Conservation (phyloP, 1,140 invertebrate species). For the Cardiocondyla obscurior region DNA sequence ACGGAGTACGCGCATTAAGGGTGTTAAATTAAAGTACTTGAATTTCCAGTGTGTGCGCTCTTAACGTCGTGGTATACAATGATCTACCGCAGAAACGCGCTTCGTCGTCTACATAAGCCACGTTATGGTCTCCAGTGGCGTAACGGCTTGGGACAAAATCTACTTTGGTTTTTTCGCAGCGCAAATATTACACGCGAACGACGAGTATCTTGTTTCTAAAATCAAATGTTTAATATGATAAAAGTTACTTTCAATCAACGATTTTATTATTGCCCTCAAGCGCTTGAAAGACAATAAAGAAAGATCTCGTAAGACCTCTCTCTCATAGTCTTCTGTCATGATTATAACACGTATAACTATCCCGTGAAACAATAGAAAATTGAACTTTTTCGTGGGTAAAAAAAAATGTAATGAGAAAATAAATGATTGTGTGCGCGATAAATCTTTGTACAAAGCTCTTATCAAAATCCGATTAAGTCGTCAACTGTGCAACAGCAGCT, state of each 20-base stretch:
- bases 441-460: neutral
- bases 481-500: neutral
- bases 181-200: neutral
- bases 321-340: neutral
- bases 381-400: neutral
- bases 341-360: neutral
- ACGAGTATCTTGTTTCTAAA: neutral
- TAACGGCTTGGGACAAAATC: constrained; percentile 13
- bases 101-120: constrained; percentile 60
- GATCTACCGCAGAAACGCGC: constrained; percentile 60
- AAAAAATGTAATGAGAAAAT: neutral
- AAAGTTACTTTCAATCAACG: neutral
- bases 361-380: neutral
- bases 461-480: neutral
- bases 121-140: constrained; percentile 55
- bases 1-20: too few species aligned
- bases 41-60: too few species aligned
- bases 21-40: too few species aligned
- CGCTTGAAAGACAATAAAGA: neutral
- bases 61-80: constrained; percentile 23
- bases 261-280: neutral
- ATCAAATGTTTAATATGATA: neutral
- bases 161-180: neutral
- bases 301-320: too few species aligned
- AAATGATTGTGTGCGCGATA: neutral